Base-by-base conservation (phyloP, 2,113 vertebrate species). In the Ochotona curzoniae region DNA sequence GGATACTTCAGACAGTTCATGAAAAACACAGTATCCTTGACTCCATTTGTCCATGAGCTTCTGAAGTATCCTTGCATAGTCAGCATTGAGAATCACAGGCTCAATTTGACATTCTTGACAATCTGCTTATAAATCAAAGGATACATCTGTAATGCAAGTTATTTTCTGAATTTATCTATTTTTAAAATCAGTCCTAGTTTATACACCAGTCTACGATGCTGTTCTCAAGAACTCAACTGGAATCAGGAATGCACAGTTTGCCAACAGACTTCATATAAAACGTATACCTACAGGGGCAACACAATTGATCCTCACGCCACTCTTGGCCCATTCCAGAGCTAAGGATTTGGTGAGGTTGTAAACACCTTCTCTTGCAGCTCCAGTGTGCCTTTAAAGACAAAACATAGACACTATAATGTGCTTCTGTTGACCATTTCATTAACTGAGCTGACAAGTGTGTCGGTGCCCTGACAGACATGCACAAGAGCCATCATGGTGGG, bases 311-410 rank as follows among this genome's bases (percentile, higher is more conserved):
- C 99, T 94, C 21, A 99, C 97, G 60, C 99, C 99, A 0, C 97
- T 98, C 61, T 84, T 73, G 15, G 99, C 99, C 99, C 99, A 99
- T 85, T 99, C 99, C 21, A 99, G 94, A 83, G 99, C 98, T 85
- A 99, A 98, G 87, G 96, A 98, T 97, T 99, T 99, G 35, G 99
- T 99, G 20, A 99, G 96, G 87, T 98, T 99, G 94, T 98, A 97
- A 96, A 99, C 99, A 0, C 98, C 99, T 47, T 98, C 99, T 96
- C 99, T 98, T 1, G 99, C 99, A 83, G 99, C 99, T 97, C 98
- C 99, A 10, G 98, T 97, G 89, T 99, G 99, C 63, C 99, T 99
- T 74, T 54, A 88, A 96, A 91, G 83, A 97, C 70, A 96, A 49
- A 96, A 94, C 76, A 93, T 13, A 67, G 92, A 93, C 67, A 96